Evolutionary conservation across 2,113 vertebrate genomes (phyloP).

Genomic region (Stomatorhinus ivindoensis): DNA sequence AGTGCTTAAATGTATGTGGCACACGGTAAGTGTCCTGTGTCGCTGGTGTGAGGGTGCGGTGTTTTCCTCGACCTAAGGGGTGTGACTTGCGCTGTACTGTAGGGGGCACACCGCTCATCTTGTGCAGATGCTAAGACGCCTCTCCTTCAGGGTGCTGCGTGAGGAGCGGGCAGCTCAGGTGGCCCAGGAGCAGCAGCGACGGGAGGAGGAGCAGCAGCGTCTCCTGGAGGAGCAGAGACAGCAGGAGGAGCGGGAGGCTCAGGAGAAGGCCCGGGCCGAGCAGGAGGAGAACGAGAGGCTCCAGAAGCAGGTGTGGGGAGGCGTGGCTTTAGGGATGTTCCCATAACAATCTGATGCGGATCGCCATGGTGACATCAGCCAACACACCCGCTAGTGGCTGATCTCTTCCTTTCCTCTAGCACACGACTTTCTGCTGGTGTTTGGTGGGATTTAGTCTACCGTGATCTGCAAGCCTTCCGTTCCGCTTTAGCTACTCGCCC

Average conservation of each 20-base stretch:
- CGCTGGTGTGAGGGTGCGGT: not conserved
- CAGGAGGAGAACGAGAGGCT: slow-evolving; percentile 77
- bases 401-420: not conserved
- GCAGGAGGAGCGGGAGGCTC: slow-evolving; percentile 58
- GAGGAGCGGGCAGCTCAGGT: slow-evolving; percentile 69
- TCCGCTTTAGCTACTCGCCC: not conserved
- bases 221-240: slow-evolving; percentile 63
- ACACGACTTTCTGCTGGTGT: not conserved
- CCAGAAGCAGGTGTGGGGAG: slow-evolving; percentile 74
- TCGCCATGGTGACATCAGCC: not conserved
- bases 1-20: not conserved
- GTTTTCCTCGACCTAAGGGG: not conserved
- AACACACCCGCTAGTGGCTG: not conserved
- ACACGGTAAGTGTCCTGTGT: not conserved
- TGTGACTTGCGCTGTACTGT: not conserved
- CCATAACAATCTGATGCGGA: not conserved
- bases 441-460: not conserved
- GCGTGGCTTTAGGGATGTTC: not conserved
- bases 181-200: slow-evolving; percentile 63
- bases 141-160: slow-evolving; percentile 54
- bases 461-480: not conserved
- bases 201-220: slow-evolving; percentile 64
- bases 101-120: not conserved
- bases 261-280: slow-evolving; percentile 66
- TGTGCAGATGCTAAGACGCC: not conserved